Conservation (phyloP, 2,888 invertebrate genomes). For the Odontothrips loti region DNA sequence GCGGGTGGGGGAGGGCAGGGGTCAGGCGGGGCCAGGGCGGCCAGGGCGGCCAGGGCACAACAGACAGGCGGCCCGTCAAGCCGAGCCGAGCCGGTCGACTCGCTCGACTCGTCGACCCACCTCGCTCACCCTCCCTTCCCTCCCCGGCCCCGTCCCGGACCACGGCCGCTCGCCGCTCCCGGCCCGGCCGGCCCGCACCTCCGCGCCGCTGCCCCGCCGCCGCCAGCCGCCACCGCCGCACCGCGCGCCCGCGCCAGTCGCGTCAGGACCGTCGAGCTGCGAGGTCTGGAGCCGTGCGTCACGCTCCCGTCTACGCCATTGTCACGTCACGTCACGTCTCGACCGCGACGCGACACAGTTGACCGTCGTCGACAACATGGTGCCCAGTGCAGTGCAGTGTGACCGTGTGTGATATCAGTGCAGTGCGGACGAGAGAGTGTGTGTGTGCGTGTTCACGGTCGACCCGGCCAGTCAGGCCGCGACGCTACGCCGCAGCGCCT, state of each 20-base stretch:
- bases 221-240: background rate
- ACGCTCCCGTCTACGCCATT: background rate
- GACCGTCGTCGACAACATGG: background rate
- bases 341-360: background rate
- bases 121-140: background rate
- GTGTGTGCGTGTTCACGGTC: background rate
- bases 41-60: too few species aligned
- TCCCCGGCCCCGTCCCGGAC: background rate
- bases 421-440: background rate
- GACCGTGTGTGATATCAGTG: background rate
- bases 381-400: background rate
- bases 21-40: too few species aligned
- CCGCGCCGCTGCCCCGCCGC: background rate
- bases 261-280: background rate
- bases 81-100: too few species aligned
- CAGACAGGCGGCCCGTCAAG: too few species aligned
- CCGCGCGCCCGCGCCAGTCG: background rate
- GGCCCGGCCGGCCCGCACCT: background rate
- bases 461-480: too few species aligned
- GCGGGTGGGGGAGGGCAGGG: too few species aligned
- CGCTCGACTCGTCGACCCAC: background rate
- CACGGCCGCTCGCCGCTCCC: background rate
- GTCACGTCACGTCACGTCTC: constrained; percentile 3
- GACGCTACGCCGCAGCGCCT: too few species aligned
- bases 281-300: background rate